A percentile compares a stretch with the other conserved stretches of the same genome.
Evolutionary conservation across 1,140 invertebrate genomes (phyloP).

Genomic region (Thaumetopoea pityocampa): DNA sequence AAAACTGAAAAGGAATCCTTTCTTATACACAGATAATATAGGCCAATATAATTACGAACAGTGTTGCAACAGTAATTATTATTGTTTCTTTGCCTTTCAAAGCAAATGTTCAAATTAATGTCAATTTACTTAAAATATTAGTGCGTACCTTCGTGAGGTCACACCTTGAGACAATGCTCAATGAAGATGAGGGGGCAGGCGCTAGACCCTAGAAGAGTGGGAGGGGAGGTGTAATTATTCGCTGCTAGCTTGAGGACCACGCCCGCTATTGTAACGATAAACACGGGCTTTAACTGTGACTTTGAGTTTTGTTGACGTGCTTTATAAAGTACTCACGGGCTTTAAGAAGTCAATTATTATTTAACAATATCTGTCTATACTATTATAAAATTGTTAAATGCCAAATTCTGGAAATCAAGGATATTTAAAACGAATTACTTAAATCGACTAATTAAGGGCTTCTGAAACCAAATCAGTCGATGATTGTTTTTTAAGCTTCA

Average conservation of each 20-base stretch:
- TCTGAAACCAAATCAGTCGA: no score
- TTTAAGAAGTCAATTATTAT: constrained; percentile 3
- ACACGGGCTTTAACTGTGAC: constrained; percentile 27
- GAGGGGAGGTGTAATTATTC: constrained; percentile 36
- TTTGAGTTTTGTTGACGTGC: constrained; percentile 23
- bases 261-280: constrained; percentile 37
- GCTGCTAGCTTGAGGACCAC: constrained; percentile 33
- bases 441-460: no score
- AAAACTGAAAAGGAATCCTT: no score
- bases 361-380: background rate
- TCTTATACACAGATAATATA: no score
- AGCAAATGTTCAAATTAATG: constrained; percentile 3
- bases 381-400: no score
- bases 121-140: constrained; percentile 13
- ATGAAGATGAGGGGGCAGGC: constrained; percentile 25
- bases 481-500: no score
- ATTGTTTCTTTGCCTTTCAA: no score
- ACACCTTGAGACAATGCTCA: constrained; percentile 36
- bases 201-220: constrained; percentile 13
- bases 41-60: no score
- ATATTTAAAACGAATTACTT: no score
- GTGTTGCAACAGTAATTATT: no score
- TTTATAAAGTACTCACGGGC: constrained; percentile 1
- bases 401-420: no score
- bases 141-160: constrained; percentile 19